Evolutionary conservation across 2,888 invertebrate genomes (phyloP), one percentile per base, ranked within the genome.

Genomic region (Hyppa rectilinea): DNA sequence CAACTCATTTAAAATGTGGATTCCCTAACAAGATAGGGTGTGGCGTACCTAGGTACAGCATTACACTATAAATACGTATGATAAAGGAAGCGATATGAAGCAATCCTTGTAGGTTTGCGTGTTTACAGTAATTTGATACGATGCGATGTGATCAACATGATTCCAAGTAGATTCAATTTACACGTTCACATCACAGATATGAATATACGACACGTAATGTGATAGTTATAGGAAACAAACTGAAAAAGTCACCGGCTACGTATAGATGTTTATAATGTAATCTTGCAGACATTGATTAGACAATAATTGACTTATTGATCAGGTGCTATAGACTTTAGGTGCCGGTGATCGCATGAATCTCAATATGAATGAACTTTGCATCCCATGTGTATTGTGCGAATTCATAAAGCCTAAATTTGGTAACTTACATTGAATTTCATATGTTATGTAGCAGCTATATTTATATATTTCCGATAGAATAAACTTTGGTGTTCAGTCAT

Each of bases 401-500:
- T 89, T 82, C 82, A 86, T 90, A 91, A 88, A 88, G 87, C 84
- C 86, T 88, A 90, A 89, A 85, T 87, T 88, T 91, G 91, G 92
- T 93, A 93, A 94, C 92, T 89, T 84, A 87, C 81, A 74, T 45
- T 75, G 76, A 71, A 79, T 83, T 75, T 85, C 63, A 63, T 72
- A 73, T 66, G 61, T 75, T 74, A 80, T 72, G 75, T 78, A 69
- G 72, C 77, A 81, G 77, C 71, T 81, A 78, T 81, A 82, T 77
- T 78, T 71, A 75, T 75, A 86, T 82, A 82, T 82, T 80, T n/a
- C n/a, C 71, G 78, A 87, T 81, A 84, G 81, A 83, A 88, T 86
- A 87, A 89, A 92, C 95, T 95, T 95, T 95, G 95, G 94, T 91
- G 91, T 90, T 89, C 88, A 90, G 88, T 89, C 84, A 90, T 91